phyloP scores from a whole-genome alignment of 2,888 invertebrate species.

The Plebejus melissa region DNA sequence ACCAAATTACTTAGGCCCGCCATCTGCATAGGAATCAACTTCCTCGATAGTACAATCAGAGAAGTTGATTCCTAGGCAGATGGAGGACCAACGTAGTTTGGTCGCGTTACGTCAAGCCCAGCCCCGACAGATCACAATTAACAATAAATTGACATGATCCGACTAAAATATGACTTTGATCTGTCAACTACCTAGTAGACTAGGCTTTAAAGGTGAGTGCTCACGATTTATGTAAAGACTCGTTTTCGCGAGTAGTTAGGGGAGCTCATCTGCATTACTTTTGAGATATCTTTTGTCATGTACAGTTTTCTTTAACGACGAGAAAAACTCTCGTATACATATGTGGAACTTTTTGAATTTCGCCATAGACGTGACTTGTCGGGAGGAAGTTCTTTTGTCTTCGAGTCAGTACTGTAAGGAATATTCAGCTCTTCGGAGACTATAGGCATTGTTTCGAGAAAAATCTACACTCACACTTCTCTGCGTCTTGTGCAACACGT shows the following conservation, averaged over 20 bases:
- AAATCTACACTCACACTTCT: slow-evolving; percentile 66
- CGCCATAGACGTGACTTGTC: slow-evolving; percentile 78
- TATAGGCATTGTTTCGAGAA: slow-evolving; percentile 67
- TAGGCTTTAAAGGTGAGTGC: slow-evolving; percentile 59
- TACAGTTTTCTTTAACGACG: slow-evolving; percentile 65
- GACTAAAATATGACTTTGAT: too few species aligned
- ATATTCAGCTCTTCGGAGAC: slow-evolving; percentile 56
- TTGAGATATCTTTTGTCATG: slow-evolving; percentile 70
- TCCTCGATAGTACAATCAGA: too few species aligned
- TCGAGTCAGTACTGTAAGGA: slow-evolving; percentile 74
- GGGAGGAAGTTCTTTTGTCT: slow-evolving; percentile 74
- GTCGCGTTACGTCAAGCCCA: too few species aligned
- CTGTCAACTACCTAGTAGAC: too few species aligned
- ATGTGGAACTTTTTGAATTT: slow-evolving; percentile 65
- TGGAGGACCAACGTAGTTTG: too few species aligned
- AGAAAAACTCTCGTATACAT: slow-evolving; percentile 60
- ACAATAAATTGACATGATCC: too few species aligned
- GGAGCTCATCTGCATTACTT: slow-evolving; percentile 71
- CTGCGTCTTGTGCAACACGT: slow-evolving; percentile 63
- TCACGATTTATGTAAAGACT: slow-evolving; percentile 78
- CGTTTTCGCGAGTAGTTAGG: slow-evolving; percentile 75
- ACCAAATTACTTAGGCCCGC: too few species aligned
- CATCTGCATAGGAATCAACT: too few species aligned
- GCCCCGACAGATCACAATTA: too few species aligned
- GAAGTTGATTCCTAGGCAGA: too few species aligned